Conservation (phyloP, 2,888 invertebrate species). For the Cloeon dipterum region DNA sequence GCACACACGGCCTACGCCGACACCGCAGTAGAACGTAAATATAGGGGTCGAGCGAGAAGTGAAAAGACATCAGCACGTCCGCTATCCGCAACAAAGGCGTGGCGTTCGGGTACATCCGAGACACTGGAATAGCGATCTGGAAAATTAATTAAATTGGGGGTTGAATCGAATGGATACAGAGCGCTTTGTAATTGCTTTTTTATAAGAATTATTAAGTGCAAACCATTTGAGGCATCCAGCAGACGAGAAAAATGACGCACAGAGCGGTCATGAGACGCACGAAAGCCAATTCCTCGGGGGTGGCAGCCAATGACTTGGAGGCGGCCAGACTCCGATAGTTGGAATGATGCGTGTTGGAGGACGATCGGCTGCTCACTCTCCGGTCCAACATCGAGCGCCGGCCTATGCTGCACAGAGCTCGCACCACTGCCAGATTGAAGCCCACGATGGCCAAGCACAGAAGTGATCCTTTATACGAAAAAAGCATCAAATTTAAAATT, state of each 20-base stretch:
- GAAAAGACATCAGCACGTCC: conserved; percentile 52
- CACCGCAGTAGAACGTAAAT: conserved; percentile 54
- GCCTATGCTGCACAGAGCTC: conserved; percentile 38
- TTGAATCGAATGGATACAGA: too few species aligned
- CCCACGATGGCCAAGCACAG: conserved; percentile 53
- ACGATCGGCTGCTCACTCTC: conserved; percentile 7
- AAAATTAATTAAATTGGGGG: too few species aligned
- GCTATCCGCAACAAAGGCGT: conserved; percentile 24
- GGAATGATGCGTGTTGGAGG: conserved; percentile 3
- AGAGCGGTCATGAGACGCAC: conserved; percentile 64
- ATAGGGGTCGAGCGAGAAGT: conserved; percentile 65
- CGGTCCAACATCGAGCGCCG: conserved; percentile 6
- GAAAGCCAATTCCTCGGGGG: conserved; percentile 65
- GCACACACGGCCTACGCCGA: conserved; percentile 12
- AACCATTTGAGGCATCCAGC: conserved; percentile 80
- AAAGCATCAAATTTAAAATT: too few species aligned
- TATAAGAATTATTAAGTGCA: too few species aligned
- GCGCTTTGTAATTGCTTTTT: too few species aligned
- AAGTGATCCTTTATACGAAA: conserved; percentile 30
- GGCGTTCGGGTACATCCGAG: conserved; percentile 20
- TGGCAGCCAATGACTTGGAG: conserved; percentile 27
- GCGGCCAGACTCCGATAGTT: conserved; percentile 1
- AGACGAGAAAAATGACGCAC: conserved; percentile 58
- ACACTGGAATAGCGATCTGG: conserved; percentile 40
- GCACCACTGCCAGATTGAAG: conserved; percentile 63